Evolutionary conservation across 2,888 invertebrate species (phyloP).

Genomic region (Eupithecia tripunctaria): DNA sequence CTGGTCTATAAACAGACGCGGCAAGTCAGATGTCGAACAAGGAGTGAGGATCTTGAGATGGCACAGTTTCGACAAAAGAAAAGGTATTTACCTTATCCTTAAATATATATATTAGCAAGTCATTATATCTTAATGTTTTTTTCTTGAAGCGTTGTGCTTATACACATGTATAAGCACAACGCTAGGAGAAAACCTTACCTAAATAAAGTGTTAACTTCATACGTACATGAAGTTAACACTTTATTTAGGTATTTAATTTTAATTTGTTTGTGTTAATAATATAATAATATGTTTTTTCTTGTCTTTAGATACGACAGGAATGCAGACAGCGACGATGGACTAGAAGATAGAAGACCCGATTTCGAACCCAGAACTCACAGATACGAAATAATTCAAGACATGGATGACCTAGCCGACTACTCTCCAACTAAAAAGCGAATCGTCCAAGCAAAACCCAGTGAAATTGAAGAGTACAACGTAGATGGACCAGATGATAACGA

Average conservation of each 20-base stretch:
- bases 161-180: too few species aligned
- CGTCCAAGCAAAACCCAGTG: slow-evolving; percentile 73
- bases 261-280: neutral
- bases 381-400: slow-evolving; percentile 84
- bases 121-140: neutral
- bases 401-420: slow-evolving; percentile 70
- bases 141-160: neutral
- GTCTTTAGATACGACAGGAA: slow-evolving; percentile 56
- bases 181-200: too few species aligned
- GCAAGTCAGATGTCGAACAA: slow-evolving; percentile 64
- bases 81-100: slow-evolving; percentile 41
- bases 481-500: slow-evolving; percentile 81
- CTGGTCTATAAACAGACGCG: slow-evolving; percentile 82
- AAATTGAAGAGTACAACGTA: slow-evolving; percentile 82
- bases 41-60: slow-evolving; percentile 80
- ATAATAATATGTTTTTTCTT: neutral
- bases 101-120: neutral
- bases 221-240: too few species aligned
- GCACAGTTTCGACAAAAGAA: slow-evolving; percentile 68
- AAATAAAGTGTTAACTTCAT: too few species aligned
- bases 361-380: slow-evolving; percentile 73
- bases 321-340: slow-evolving; percentile 66
- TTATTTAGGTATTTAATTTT: too few species aligned
- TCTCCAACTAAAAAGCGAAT: slow-evolving; percentile 81
- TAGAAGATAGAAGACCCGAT: slow-evolving; percentile 63